phyloP scores from a whole-genome alignment of 2,797 vertebrate species.

The Coranthus polyacanthus region DNA sequence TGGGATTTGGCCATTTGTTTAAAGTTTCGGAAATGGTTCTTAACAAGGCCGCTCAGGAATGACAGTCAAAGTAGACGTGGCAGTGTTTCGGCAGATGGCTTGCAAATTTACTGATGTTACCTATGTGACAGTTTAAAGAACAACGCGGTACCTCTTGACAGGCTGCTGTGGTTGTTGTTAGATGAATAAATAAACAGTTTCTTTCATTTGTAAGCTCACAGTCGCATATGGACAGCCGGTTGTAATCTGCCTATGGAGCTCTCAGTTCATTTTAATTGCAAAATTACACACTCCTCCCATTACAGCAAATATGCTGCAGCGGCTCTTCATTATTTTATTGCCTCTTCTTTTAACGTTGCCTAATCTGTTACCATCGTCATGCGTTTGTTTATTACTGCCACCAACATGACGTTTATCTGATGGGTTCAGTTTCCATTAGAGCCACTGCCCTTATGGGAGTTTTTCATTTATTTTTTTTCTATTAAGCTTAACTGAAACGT shows the following conservation, averaged over 20 bases:
- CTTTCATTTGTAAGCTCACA: slow-evolving; percentile 15
- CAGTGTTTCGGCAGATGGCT: slow-evolving; percentile 59
- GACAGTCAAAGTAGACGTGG: neutral
- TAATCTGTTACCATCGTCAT: slow-evolving; percentile 30
- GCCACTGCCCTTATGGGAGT: slow-evolving; percentile 12
- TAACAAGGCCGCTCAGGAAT: slow-evolving; percentile 10
- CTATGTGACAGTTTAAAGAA: slow-evolving; percentile 31
- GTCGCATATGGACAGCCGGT: slow-evolving; percentile 6
- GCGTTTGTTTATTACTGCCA: too few species aligned
- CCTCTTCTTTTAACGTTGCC: slow-evolving; percentile 24
- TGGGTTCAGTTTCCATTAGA: too few species aligned
- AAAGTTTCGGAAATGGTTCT: slow-evolving; percentile 30
- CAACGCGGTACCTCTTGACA: slow-evolving; percentile 18
- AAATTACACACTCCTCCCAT: slow-evolving; percentile 13
- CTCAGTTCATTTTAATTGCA: slow-evolving; percentile 25
- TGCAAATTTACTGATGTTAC: slow-evolving; percentile 33
- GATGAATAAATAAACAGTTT: slow-evolving; percentile 7
- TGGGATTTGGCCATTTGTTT: slow-evolving; percentile 43
- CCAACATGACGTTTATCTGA: neutral
- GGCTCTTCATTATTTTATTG: slow-evolving; percentile 52
- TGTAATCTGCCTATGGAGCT: slow-evolving; percentile 16
- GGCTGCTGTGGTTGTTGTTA: slow-evolving; percentile 19
- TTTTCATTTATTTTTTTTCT: slow-evolving; percentile 20
- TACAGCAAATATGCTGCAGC: slow-evolving; percentile 23
- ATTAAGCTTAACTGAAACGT: slow-evolving; percentile 14